Conservation (phyloP, 2,797 vertebrate species). For the Oryzias dopingdopingensis region DNA sequence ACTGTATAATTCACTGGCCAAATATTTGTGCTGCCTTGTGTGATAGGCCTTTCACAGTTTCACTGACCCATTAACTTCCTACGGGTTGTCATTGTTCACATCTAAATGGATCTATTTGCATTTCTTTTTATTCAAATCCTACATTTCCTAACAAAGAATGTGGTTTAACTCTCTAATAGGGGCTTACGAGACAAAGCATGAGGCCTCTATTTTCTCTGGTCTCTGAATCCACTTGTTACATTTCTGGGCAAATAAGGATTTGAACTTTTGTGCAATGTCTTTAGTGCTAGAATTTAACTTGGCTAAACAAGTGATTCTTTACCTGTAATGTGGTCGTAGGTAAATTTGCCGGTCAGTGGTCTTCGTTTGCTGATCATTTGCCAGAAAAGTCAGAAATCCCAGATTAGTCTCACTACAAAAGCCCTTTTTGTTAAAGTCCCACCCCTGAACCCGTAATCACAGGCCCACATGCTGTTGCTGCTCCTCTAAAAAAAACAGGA, state of each 20-base stretch:
- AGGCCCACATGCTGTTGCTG: conserved; percentile 21
- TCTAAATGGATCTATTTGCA: conserved; percentile 73
- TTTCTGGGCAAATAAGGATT: conserved; percentile 13
- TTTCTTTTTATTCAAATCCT: conserved; percentile 78
- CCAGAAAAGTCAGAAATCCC: conserved; percentile 33
- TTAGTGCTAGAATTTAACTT: no score
- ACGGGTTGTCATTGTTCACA: conserved; percentile 72
- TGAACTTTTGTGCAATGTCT: background rate
- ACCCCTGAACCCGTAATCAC: conserved; percentile 57
- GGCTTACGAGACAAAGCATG: conserved; percentile 63
- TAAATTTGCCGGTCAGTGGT: no score
- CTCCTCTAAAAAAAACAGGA: conserved; percentile 30
- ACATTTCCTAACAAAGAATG: conserved; percentile 75
- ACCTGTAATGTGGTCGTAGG: no score
- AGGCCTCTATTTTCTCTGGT: conserved; percentile 64
- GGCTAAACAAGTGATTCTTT: no score
- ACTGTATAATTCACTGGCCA: conserved; percentile 70
- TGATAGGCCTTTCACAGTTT: conserved; percentile 77
- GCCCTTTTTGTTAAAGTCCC: conserved; percentile 37
- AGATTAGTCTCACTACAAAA: conserved; percentile 52
- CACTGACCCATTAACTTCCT: conserved; percentile 79
- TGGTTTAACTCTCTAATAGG: conserved; percentile 83
- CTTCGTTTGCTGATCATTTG: conserved; percentile 25
- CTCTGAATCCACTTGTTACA: conserved; percentile 51
- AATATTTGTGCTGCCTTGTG: conserved; percentile 84